These are phyloP conservation scores for Ylistrum balloti DNA, from an alignment of 1,140 invertebrate genomes.

Conservation along the genomic window DNA sequence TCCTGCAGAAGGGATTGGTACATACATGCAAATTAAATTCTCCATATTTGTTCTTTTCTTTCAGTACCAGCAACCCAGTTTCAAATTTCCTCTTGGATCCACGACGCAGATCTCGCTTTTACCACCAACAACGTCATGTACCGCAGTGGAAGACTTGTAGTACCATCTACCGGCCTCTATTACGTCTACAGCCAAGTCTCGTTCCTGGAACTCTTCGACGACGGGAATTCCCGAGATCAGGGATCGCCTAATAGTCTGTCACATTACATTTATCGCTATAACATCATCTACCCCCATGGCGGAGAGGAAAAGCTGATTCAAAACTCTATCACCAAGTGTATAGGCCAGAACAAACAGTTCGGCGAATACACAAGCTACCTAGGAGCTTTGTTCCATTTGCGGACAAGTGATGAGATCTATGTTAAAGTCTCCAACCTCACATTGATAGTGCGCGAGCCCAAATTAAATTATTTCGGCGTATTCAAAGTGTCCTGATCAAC, in stretches of 20 bases:
- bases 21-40: too few relatives aligned
- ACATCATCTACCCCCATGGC: conserved; percentile 76
- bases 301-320: conserved; percentile 78
- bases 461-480: conserved; percentile 78
- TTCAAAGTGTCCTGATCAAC: conserved; percentile 69
- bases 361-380: conserved; percentile 79
- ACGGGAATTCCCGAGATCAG: conserved; percentile 49
- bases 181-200: conserved; percentile 78
- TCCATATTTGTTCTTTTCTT: conserved; percentile 43
- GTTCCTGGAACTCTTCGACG: conserved; percentile 72
- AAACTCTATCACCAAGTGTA: conserved; percentile 78
- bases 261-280: conserved; percentile 78
- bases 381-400: conserved; percentile 76
- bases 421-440: conserved; percentile 79
- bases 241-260: conserved; percentile 68
- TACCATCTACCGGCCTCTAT: conserved; percentile 75
- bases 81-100: conserved; percentile 73
- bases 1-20: too few relatives aligned
- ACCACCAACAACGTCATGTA: conserved; percentile 71
- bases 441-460: conserved; percentile 72
- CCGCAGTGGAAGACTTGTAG: conserved; percentile 75
- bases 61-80: conserved; percentile 76
- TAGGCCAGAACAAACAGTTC: conserved; percentile 73
- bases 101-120: conserved; percentile 74
- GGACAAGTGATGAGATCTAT: conserved; percentile 77